Percentiles rank a stretch among this genome's conserved stretches.
phyloP scores from a whole-genome alignment of 2,797 vertebrate genomes.

The Oreortyx pictus region DNA sequence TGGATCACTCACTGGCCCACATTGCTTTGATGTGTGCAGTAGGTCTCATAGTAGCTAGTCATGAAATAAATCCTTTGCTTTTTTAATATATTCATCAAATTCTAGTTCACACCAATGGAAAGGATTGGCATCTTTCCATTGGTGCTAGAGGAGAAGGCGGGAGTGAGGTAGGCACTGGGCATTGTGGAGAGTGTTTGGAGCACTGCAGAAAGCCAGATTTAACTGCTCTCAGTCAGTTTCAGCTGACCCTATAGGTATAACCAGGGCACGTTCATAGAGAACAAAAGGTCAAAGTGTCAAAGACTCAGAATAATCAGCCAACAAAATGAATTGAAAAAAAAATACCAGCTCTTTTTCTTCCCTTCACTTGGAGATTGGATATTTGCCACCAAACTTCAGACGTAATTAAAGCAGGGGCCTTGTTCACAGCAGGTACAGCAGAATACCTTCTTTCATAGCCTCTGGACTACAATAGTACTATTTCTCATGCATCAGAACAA shows the following conservation, averaged over 20 bases:
- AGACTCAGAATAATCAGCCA: conserved; percentile 54
- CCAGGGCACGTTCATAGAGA: conserved; percentile 48
- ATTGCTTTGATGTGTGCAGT: not conserved
- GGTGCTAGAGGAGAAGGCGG: not conserved
- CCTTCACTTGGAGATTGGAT: conserved; percentile 52
- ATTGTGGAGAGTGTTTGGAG: not conserved
- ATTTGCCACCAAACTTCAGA: conserved; percentile 62
- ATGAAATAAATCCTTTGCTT: not conserved
- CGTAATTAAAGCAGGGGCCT: conserved; percentile 57
- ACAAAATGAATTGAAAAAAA: conserved; percentile 24
- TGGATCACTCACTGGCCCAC: not conserved
- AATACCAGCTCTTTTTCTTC: conserved; percentile 15
- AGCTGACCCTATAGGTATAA: conserved; percentile 42
- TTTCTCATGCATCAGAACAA: conserved; percentile 45
- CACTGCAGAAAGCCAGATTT: conserved; percentile 31
- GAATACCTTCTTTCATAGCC: conserved; percentile 60
- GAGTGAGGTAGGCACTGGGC: not conserved
- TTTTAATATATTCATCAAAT: not conserved
- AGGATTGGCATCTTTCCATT: not conserved
- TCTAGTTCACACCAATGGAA: not conserved
- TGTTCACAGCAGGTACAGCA: conserved; percentile 60
- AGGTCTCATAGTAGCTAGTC: not conserved
- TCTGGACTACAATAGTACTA: not conserved
- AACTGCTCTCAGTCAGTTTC: not conserved
- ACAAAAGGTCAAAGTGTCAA: conserved; percentile 65